phyloP scores from a whole-genome alignment of 2,888 invertebrate species.

The Pterobdella sp. region DNA sequence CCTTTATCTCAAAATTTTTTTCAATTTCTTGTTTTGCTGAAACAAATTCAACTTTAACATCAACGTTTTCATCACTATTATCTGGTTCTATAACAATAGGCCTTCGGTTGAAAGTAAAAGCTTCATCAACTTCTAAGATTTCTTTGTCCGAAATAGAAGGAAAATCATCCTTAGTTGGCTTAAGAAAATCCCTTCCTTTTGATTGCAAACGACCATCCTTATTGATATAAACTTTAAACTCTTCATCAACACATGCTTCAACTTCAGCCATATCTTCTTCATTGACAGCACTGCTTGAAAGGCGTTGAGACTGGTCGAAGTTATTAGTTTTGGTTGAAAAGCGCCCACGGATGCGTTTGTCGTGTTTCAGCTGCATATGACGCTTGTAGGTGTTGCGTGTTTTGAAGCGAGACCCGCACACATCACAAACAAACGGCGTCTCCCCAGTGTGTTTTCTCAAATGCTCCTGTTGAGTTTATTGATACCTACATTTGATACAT shows the following conservation, averaged over 20 bases:
- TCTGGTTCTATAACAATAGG: too few relatives aligned
- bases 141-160: too few relatives aligned
- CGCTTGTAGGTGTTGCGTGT: constrained; percentile 60
- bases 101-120: too few relatives aligned
- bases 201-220: neutral
- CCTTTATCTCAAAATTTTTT: too few relatives aligned
- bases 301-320: neutral
- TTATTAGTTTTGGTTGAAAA: neutral
- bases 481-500: neutral
- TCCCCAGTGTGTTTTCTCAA: constrained; percentile 54
- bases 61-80: too few relatives aligned
- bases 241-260: neutral
- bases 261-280: neutral
- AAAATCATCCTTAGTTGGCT: too few relatives aligned
- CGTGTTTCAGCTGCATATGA: constrained; percentile 57
- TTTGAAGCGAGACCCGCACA: constrained; percentile 54
- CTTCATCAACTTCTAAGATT: too few relatives aligned
- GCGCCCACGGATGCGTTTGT: constrained; percentile 45
- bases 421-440: constrained; percentile 47
- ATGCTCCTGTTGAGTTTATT: constrained; percentile 50
- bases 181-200: too few relatives aligned
- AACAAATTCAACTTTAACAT: too few relatives aligned
- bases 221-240: neutral
- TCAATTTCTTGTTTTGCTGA: too few relatives aligned
- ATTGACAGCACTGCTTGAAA: neutral